Percentiles rank a stretch among this genome's conserved stretches.
Conservation (phyloP, 1,140 invertebrate species). For the Habropoda laboriosa region DNA sequence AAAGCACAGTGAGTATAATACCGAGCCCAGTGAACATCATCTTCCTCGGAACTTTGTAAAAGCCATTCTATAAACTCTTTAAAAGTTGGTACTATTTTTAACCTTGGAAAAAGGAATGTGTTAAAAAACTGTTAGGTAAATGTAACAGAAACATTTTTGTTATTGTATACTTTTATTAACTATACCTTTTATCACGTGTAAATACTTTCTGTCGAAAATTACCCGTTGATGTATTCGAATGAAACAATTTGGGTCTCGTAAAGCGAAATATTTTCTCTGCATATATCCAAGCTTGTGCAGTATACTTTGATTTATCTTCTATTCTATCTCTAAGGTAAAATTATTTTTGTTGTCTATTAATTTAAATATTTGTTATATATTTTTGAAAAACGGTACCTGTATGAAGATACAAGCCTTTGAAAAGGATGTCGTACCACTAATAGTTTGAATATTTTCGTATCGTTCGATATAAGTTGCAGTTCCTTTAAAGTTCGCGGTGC, state of each 20-base stretch:
- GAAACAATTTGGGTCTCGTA: conserved; percentile 76
- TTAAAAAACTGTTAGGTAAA: neutral
- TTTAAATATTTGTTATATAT: neutral
- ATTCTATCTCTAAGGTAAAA: conserved; percentile 77
- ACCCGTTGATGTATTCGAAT: conserved; percentile 61
- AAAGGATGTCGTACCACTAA: conserved; percentile 82
- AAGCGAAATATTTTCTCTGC: conserved; percentile 76
- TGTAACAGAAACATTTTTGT: neutral
- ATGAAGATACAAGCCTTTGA: conserved; percentile 81
- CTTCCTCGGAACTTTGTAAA: conserved; percentile 65
- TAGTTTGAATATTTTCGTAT: conserved; percentile 75
- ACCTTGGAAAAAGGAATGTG: conserved; percentile 54
- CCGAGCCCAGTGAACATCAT: conserved; percentile 78
- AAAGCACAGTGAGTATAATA: conserved; percentile 77
- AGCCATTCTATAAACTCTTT: conserved; percentile 78
- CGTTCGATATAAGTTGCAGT: conserved; percentile 61
- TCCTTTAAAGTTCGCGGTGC: conserved; percentile 63
- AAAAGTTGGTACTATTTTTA: conserved; percentile 79
- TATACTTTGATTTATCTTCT: conserved; percentile 78
- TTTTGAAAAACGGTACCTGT: conserved; percentile 69
- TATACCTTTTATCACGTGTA: conserved; percentile 71
- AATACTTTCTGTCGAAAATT: conserved; percentile 73
- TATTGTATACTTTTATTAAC: neutral
- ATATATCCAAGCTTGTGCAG: conserved; percentile 78
- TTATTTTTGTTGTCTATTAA: neutral